phyloP scores from a whole-genome alignment of 1,140 invertebrate species.

The Lepidurus apus region DNA sequence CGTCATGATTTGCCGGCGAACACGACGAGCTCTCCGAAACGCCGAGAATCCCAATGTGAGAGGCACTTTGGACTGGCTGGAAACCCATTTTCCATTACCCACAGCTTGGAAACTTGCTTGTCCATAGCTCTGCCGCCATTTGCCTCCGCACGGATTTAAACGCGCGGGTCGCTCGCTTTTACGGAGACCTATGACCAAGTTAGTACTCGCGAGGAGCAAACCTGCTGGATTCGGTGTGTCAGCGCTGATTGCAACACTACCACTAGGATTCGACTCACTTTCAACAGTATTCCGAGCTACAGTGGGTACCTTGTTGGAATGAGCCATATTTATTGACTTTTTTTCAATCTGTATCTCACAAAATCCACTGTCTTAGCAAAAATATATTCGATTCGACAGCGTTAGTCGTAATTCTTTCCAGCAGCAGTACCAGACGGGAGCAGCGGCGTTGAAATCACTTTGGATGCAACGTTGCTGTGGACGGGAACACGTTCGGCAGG shows the following conservation, averaged over 20 bases:
- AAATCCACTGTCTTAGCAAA: too few species aligned
- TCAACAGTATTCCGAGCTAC: not conserved
- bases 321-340: not conserved
- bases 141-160: not conserved
- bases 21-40: conserved; percentile 28
- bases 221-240: not conserved
- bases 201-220: not conserved
- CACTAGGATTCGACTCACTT: not conserved
- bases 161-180: not conserved
- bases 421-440: too few species aligned
- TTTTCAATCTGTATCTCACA: not conserved
- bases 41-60: conserved; percentile 32
- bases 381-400: too few species aligned
- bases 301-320: not conserved
- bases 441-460: too few species aligned
- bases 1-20: conserved; percentile 27
- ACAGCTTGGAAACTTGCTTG: not conserved
- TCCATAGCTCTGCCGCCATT: conserved; percentile 1
- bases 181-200: not conserved
- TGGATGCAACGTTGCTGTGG: not conserved
- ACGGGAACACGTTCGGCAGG: not conserved
- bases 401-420: too few species aligned
- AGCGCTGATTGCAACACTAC: not conserved
- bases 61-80: not conserved
- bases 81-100: not conserved